These are phyloP conservation scores for Drosophila greeni DNA, from an alignment of 2,888 invertebrate genomes.

Conservation along the genomic window DNA sequence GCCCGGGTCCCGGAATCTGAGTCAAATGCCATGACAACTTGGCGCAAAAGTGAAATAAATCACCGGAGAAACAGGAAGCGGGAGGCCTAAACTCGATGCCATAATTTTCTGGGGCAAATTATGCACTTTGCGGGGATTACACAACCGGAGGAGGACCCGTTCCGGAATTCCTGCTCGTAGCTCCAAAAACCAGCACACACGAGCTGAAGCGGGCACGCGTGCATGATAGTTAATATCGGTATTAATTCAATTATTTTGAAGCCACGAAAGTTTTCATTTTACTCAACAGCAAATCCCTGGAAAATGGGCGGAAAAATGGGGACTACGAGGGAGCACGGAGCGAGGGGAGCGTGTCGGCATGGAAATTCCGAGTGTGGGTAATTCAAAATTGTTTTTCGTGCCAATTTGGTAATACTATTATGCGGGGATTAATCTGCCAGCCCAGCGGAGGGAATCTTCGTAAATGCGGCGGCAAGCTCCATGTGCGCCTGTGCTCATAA, in stretches of 20 bases:
- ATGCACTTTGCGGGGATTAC: conserved; percentile 57
- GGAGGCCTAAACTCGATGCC: conserved; percentile 18
- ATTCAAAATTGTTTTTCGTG: conserved; percentile 8
- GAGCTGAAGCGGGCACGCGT: conserved; percentile 22
- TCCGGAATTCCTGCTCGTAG: neutral
- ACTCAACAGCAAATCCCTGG: conserved; percentile 5
- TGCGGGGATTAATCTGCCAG: conserved; percentile 26
- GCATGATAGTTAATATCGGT: conserved; percentile 35
- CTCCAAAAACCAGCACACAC: conserved; percentile 12
- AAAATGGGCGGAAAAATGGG: conserved; percentile 13
- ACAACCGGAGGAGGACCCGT: conserved; percentile 5
- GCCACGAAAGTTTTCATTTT: conserved; percentile 11
- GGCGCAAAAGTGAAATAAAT: conserved; percentile 66
- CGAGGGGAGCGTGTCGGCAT: neutral
- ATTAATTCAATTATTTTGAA: conserved; percentile 29
- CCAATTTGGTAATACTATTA: conserved; percentile 29
- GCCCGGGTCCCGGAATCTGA: conserved; percentile 29
- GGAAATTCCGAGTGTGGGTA: neutral
- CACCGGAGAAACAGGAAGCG: conserved; percentile 45
- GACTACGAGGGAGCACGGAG: neutral
- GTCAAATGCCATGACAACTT: conserved; percentile 67
- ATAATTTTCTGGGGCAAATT: conserved; percentile 59
- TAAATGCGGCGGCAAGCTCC: conserved; percentile 3
- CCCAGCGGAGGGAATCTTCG: neutral
- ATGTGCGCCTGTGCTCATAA: conserved; percentile 4